Base-by-base conservation (phyloP, 2,797 vertebrate species). In the Distichodus sexfasciatus region DNA sequence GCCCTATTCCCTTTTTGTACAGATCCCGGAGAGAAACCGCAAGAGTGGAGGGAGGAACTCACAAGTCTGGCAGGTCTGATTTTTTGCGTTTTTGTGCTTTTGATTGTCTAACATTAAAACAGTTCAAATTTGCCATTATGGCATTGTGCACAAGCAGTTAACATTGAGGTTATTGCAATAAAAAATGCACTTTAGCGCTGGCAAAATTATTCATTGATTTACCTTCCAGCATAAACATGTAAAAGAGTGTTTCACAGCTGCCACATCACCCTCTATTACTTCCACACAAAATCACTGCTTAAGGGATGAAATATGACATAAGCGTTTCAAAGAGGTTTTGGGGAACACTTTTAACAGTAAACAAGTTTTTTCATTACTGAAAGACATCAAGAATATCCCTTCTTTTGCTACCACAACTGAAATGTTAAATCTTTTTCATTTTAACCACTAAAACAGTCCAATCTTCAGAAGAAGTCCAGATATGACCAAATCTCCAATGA, bases 401-500 rank as follows among this genome's bases (percentile, higher is more conserved):
- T 46, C 2, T 23, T 21, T 10, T 38, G n/a, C n/a, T n/a, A n/a
- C n/a, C n/a, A n/a, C n/a, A n/a, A n/a, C 3, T 23, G 0, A 41
- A 41, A 26, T 40, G 21, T 38, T 40, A 58, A n/a, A 19, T 35
- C 1, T 21, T 17, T 12, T 40, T 58, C 23, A 41, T 58, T 38
- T 36, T 55, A 31, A 41, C 48, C n/a, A 26, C 28, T 62, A 3
- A 33, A 63, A 50, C 50, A 99, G 97, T 79, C 93, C 93, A 3
- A 89, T 97, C 83, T 91, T 93, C 79, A 98, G 94, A 83, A 87
- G 94, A 84, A 98, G 94, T 75, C 93, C 94, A 23, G 97, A 99
- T 81, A 94, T 96, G 88, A 99, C 97, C 31, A 99, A 99, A 83
- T 93, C 94, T 2, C 93, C 91, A 0, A 87, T 96, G 86, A 98